These are phyloP conservation scores for Molossus alvarezi DNA, from an alignment of 2,797 vertebrate genomes.

Conservation along the genomic window DNA sequence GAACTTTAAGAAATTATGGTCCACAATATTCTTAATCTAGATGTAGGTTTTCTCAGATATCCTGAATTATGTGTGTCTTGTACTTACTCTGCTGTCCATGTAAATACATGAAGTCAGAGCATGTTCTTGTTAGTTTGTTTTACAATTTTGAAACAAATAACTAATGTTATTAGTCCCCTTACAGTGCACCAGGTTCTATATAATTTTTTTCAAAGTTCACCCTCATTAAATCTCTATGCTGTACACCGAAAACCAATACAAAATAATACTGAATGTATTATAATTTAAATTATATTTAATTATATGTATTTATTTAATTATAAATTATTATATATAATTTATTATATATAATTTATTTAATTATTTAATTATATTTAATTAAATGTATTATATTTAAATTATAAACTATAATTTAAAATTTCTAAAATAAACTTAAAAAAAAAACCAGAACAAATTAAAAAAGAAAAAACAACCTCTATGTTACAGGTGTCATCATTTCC, in stretches of 20 bases:
- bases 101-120: background rate
- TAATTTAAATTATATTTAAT: too few species aligned
- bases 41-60: conserved; percentile 7
- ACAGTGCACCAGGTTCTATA: background rate
- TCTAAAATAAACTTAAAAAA: background rate
- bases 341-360: too few species aligned
- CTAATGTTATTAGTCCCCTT: background rate
- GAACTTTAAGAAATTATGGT: conserved; percentile 49
- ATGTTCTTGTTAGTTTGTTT: conserved; percentile 52
- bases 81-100: background rate
- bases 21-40: conserved; percentile 18
- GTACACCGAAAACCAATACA: background rate
- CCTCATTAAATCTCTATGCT: background rate
- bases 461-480: background rate
- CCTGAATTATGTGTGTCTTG: background rate
- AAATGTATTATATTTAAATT: too few species aligned
- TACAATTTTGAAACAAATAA: conserved; percentile 46
- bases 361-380: too few species aligned
- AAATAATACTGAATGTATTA: background rate
- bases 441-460: background rate
- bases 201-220: conserved; percentile 28
- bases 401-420: background rate
- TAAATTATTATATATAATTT: too few species aligned
- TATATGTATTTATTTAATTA: too few species aligned
- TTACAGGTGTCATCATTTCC: background rate